Evolutionary conservation across 2,113 vertebrate species (phyloP).

Genomic region (Mobula birostris): DNA sequence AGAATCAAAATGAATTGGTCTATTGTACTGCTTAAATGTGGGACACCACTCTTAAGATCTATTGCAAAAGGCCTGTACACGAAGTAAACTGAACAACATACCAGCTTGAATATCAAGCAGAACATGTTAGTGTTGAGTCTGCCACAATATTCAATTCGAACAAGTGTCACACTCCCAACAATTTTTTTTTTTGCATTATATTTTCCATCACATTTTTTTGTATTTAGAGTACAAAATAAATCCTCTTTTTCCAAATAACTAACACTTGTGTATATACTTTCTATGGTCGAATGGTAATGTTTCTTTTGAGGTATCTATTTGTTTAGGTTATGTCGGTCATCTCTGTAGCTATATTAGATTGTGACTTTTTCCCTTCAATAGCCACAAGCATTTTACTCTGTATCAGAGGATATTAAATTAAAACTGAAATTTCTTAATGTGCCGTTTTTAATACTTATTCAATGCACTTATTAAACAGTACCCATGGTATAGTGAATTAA

Average conservation of each 20-base stretch:
- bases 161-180: conserved; percentile 43
- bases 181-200: conserved; percentile 39
- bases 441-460: neutral
- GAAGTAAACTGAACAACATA: neutral
- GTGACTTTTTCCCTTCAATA: neutral
- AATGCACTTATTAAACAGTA: neutral
- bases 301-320: neutral
- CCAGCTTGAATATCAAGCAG: neutral
- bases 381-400: neutral
- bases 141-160: conserved; percentile 45
- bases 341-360: neutral
- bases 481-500: neutral
- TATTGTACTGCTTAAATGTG: neutral
- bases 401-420: conserved; percentile 35
- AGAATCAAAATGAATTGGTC: neutral
- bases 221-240: conserved; percentile 51
- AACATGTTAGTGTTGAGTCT: conserved; percentile 42
- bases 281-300: neutral
- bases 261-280: conserved; percentile 7
- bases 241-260: conserved; percentile 46
- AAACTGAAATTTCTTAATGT: conserved; percentile 25
- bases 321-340: neutral
- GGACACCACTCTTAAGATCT: neutral
- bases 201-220: conserved; percentile 47
- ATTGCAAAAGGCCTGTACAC: neutral